Evolutionary conservation across 2,888 invertebrate genomes (phyloP), one percentile per base, ranked within the genome.

Genomic region (Scotopteryx bipunctaria): DNA sequence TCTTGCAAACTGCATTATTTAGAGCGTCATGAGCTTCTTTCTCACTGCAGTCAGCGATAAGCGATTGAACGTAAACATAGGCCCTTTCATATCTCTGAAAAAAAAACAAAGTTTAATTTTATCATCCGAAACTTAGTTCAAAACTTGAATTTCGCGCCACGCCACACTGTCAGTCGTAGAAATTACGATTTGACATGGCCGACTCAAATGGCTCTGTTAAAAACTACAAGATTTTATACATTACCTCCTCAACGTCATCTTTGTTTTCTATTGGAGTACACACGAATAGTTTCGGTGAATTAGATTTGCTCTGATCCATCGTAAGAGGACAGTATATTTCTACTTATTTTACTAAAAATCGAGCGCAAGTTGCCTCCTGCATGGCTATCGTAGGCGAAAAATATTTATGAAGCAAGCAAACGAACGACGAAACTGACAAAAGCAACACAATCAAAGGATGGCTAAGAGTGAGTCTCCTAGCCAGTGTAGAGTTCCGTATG

Each of bases 1-100:
- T 95, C 83, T 97, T 97, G 77, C 96, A 94, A 61, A 97, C 95
- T 57, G 97, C 95, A 81, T 95, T 96, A 77, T 96, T 97, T 41
- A 98, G 92, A 19, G 95, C 95, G 81, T 98, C 98, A 80, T 98
- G 98, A 69, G 96, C 94, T 88, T 98, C 98, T 77, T 98, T 96
- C 75, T 98, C 98, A 69, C 96, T 97, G 70, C 97, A 93, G 64
- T 97, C 97, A 62, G 93, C 92, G 53, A 94, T 94, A 68, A 97
- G 91, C 67, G 93, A 93, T 83, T 95, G 95, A 60, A 98, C 92
- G 74, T 93, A 93, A 71, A 91, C 91, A 85, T 95, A 96, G 71
- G 96, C 95, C 76, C 96, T 93, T 81, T 98, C 97, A 77, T 96
- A 95, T 92, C 96, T 96, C 98, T 98, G 93, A 76, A 92, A n/a